Base-by-base conservation (phyloP, 2,797 vertebrate species). In the Potorous gilbertii region DNA sequence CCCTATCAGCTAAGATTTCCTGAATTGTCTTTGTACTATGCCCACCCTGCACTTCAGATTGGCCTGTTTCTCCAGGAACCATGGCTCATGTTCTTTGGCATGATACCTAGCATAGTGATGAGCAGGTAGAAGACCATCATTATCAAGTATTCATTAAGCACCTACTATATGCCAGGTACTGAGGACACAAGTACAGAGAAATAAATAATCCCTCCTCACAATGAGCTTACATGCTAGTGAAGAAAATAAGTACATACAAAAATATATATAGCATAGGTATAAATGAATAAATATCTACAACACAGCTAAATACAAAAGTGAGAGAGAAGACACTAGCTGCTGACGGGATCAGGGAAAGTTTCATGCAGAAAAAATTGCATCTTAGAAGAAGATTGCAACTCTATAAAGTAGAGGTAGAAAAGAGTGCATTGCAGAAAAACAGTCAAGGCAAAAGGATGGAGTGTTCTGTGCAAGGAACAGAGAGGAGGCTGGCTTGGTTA, bases 61-160 rank as follows among this genome's bases (percentile, higher is more conserved):
- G 0, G 1, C 13, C 3, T 59, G 14, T n/a, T 11, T 27, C n/a
- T 34, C 90, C 29, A 21, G 28, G 28, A 81, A 55, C 40, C 5
- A 1, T 74, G n/a, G n/a, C 46, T 0, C 50, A 50, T 12, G 40
- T 9, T 40, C 34, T 74, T 74, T 74, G n/a, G 18, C n/a, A 5
- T 90, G 24, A n/a, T n/a, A 46, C 0, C 9, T 13, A 0, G 50
- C 34, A 56, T 11, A 1, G 66, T 34, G 28, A 28, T 62, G 56
- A 16, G 5, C 13, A 12, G 18, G 4, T 55, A 46, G 16, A 56
- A 12, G 52, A 54, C 18, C 1, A 2, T 18, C n/a, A 0, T 1
- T 0, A 0, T 34, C 12, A 13, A 59, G 56, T 54, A 3, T 59
- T 34, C 40, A 21, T 0, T 4, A 29, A 66, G 27, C 2, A 3